Base-by-base conservation (phyloP, 2,888 invertebrate genomes). In the Amaurobius ferox region DNA sequence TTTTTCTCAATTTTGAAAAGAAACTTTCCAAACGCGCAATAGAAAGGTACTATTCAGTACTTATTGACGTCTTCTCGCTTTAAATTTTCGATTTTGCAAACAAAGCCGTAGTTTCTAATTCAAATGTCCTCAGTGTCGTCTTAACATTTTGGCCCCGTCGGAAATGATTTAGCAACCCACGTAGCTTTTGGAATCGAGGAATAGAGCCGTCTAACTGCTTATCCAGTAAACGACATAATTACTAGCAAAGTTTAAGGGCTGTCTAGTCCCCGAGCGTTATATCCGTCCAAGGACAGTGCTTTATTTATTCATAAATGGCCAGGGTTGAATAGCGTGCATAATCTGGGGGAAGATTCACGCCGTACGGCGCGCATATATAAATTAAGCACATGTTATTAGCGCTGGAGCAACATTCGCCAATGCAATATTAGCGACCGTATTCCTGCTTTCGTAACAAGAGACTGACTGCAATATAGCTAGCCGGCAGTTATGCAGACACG, bases 321-420 rank as follows among this genome's bases (percentile, higher is more conserved):
- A 78, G 72, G 80, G 35, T 67, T 55, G 73, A 73, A 73, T 66
- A 55, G 68, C 80, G 73, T 35, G 72, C 72, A 72, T 72, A 71
- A 72, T 80, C 73, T 80, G 61, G 23, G 32, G 74, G 48, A 83
- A 66, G 66, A 73, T 80, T 80, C 80, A 73, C 80, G 80, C 80
- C 80, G 67, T 73, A 67, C 74, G 77, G 83, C 83, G 77, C 72
- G 83, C 77, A 85, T 85, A 72, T 85, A 85, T 85, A 85, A 85
- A 85, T 85, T 85, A 85, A 72, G 83, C 83, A 85, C 77, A 85
- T 64, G 83, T 85, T 85, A 85, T 85, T 85, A 85, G 77, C 83
- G 77, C 71, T 71, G 62, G 62, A 70, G 62, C 70, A 64, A 74
- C 67, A 67, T 61, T 48, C 68, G 23, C 32, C 70, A 61, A 44